Evolutionary conservation across 2,888 invertebrate species (phyloP).

Genomic region (Phlogophora meticulosa): DNA sequence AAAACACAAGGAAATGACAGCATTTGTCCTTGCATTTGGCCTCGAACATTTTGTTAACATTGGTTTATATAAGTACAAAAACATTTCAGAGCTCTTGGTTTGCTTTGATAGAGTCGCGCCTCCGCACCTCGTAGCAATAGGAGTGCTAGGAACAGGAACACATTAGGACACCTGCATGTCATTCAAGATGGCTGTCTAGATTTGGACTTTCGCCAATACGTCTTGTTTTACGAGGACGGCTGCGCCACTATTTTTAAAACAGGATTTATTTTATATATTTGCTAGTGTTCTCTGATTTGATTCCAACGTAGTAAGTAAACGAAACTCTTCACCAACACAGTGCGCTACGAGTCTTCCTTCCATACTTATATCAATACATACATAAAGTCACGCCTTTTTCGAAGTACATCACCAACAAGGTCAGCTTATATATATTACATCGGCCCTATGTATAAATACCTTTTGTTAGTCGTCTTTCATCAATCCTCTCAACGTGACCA

Average conservation of each 20-base stretch:
- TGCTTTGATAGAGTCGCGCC: background rate
- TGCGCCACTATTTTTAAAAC: background rate
- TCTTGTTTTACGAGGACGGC: background rate
- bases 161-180: background rate
- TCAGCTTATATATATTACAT: too few species aligned
- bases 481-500: too few species aligned
- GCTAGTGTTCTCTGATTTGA: too few species aligned
- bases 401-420: too few species aligned
- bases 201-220: background rate
- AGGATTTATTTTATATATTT: background rate
- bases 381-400: too few species aligned
- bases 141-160: background rate
- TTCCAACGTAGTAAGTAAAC: background rate
- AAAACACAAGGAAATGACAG: constrained; percentile 18
- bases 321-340: too few species aligned
- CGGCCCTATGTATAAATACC: too few species aligned
- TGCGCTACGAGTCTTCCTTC: too few species aligned
- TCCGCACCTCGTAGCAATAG: too few species aligned
- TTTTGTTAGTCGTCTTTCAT: too few species aligned
- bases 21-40: constrained; percentile 6
- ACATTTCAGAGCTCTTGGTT: background rate
- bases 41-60: background rate
- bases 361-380: too few species aligned
- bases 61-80: background rate
- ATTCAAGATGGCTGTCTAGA: background rate